Base-by-base conservation (phyloP, 2,888 invertebrate genomes). In the Malthinus seriepunctatus region DNA sequence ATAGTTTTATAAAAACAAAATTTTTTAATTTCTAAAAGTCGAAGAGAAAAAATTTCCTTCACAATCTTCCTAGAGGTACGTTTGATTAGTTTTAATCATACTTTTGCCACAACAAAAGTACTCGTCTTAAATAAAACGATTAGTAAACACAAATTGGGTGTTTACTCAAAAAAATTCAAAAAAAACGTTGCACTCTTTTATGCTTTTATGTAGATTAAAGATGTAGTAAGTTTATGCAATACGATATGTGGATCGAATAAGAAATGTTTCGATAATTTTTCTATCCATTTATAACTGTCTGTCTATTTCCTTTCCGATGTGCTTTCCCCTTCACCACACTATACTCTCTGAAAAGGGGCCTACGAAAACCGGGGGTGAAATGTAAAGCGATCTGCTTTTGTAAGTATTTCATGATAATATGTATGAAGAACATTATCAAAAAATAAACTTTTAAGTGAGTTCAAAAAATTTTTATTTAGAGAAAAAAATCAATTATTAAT, bases 281-380 rank as follows among this genome's bases (percentile, higher is more conserved):
- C 84, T 82, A 78, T 83, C 81, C 86, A 86, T 86, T 86, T 85
- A 86, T 86, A 86, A 79, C 85, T 84, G 86, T 86, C 86, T 79
- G 82, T 83, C 84, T 82, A 83, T 84, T 85, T 83, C 84, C 83
- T 83, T 76, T 78, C 74, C 76, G 79, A 78, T 77, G 74, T 69
- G 75, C 73, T 72, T 73, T 73, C 73, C 71, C 71, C 69, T 63
- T 66, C 69, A 66, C 70, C 67, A 62, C 63, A 53, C 60, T 49
- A 42, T 42, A 56, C 52, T 45, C 49, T 47, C 53, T 60, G 54
- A 60, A 53, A 51, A 56, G 60, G 52, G 60, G 31, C 32, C 47
- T 51, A 55, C 55, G 55, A 23, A 23, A 60, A 60, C n/a, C 48
- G 55, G 60, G 60, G 60, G 60, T 48, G 60, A 60, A 58, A 60